Evolutionary conservation across 2,797 vertebrate genomes (phyloP).

Genomic region (Microtus californicus): DNA sequence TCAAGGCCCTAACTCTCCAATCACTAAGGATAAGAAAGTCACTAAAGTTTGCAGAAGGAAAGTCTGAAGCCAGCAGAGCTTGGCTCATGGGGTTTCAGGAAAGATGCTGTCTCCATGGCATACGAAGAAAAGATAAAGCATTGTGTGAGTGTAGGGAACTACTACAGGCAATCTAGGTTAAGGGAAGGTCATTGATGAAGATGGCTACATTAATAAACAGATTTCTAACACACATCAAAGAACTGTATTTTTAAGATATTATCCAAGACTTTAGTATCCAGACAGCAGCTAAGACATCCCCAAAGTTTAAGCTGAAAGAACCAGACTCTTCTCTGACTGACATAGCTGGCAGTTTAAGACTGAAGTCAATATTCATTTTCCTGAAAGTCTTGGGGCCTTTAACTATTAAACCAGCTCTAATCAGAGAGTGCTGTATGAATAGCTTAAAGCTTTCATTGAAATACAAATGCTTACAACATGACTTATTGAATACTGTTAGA

Average conservation of each 20-base stretch:
- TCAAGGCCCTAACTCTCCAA: neutral
- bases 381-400: neutral
- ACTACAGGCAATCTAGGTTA: no score
- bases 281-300: neutral
- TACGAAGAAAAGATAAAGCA: neutral
- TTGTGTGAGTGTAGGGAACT: no score
- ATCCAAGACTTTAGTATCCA: neutral
- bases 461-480: neutral
- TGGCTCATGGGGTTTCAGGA: neutral
- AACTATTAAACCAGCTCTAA: neutral
- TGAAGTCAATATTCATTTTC: neutral
- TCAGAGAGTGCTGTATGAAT: neutral
- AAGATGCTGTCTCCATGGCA: neutral
- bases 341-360: neutral
- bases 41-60: neutral
- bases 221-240: neutral
- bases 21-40: neutral
- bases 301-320: neutral
- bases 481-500: neutral
- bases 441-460: neutral
- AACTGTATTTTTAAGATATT: neutral
- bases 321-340: neutral
- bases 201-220: neutral
- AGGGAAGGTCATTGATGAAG: no score
- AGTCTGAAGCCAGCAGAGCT: no score